These are phyloP conservation scores for Neomorphus geoffroyi DNA, from an alignment of 2,797 vertebrate species.

Conservation along the genomic window DNA sequence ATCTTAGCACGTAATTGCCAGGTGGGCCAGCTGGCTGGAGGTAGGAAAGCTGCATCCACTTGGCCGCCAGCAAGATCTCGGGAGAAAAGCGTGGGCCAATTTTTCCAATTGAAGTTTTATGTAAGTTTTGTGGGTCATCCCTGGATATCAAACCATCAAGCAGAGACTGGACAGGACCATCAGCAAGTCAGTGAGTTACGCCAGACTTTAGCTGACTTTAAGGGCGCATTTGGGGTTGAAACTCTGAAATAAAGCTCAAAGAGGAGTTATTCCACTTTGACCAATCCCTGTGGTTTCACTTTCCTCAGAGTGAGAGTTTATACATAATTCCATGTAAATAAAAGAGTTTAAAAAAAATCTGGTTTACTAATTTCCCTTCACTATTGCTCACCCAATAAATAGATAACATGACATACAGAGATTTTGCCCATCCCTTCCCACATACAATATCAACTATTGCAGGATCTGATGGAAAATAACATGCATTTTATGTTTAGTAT, in stretches of 20 bases:
- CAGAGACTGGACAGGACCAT: not conserved
- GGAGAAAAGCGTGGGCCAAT: not conserved
- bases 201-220: not conserved
- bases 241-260: not conserved
- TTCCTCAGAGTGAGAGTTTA: not conserved
- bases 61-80: not conserved
- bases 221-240: not conserved
- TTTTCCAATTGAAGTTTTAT: constrained; percentile 1
- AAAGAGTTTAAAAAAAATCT: not conserved
- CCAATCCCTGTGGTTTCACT: not conserved
- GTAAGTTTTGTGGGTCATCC: not conserved
- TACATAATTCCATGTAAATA: not conserved
- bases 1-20: not conserved
- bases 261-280: not conserved
- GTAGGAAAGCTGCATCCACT: not conserved
- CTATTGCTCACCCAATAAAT: not conserved
- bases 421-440: not conserved
- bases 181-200: not conserved
- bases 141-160: not conserved
- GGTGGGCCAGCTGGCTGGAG: constrained; percentile 15
- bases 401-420: not conserved
- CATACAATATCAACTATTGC: not conserved
- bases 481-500: not conserved
- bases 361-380: not conserved
- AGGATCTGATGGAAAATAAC: not conserved